Evolutionary conservation across 2,888 invertebrate genomes (phyloP).

Genomic region (Andrena marginata): DNA sequence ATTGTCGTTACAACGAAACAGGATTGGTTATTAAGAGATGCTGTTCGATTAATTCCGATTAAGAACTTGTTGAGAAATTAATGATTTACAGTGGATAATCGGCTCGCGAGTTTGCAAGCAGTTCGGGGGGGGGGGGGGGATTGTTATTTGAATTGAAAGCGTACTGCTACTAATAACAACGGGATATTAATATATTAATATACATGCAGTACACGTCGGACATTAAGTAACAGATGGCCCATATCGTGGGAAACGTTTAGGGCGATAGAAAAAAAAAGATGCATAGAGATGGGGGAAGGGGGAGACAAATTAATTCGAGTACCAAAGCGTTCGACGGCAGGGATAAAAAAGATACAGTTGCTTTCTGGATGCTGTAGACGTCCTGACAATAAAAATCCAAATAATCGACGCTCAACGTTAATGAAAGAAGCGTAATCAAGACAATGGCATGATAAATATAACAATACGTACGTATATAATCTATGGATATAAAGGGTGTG

Average conservation of each 20-base stretch:
- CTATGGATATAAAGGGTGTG: slow-evolving; percentile 31
- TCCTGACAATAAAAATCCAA: slow-evolving; percentile 57
- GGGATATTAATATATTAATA: slow-evolving; percentile 57
- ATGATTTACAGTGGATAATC: neutral
- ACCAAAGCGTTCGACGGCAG: slow-evolving; percentile 53
- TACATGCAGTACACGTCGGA: slow-evolving; percentile 65
- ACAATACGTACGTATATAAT: slow-evolving; percentile 41
- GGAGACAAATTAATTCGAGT: slow-evolving; percentile 54
- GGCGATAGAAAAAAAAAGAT: slow-evolving; percentile 56
- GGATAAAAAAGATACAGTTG: slow-evolving; percentile 34
- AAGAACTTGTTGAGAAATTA: neutral
- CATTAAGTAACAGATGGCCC: slow-evolving; percentile 58
- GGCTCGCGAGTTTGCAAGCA: slow-evolving; percentile 14
- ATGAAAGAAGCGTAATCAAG: slow-evolving; percentile 69
- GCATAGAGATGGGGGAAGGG: slow-evolving; percentile 44
- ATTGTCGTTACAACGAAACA: slow-evolving; percentile 57
- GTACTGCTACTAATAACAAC: slow-evolving; percentile 27
- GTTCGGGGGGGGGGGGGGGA: neutral
- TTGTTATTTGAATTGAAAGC: slow-evolving; percentile 23
- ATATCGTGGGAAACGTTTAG: slow-evolving; percentile 57
- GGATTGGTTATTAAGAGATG: neutral
- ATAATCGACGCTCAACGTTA: slow-evolving; percentile 69
- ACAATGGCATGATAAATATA: slow-evolving; percentile 72
- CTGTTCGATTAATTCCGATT: neutral
- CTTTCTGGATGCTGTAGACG: slow-evolving; percentile 48